A percentile compares a stretch with the other conserved stretches of the same genome.
These are phyloP conservation scores for Stenurella melanura DNA, from an alignment of 2,888 invertebrate species.

Conservation along the genomic window DNA sequence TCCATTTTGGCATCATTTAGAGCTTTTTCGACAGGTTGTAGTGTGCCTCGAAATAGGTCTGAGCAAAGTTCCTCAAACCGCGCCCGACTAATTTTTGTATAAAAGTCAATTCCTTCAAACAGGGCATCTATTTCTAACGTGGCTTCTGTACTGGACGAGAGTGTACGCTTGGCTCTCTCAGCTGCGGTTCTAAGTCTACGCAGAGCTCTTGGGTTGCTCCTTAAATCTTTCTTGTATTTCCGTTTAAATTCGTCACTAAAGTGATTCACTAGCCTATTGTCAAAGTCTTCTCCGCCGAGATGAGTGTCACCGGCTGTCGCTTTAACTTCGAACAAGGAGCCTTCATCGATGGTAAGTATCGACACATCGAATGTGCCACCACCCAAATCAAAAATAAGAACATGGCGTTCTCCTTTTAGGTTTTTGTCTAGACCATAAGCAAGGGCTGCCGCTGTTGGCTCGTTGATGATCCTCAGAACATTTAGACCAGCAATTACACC, in stretches of 20 bases:
- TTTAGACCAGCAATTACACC: conserved; percentile 79
- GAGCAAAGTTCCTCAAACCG: conserved; percentile 85
- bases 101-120: conserved; percentile 83
- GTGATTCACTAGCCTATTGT: conserved; percentile 76
- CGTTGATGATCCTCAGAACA: conserved; percentile 88
- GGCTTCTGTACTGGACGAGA: conserved; percentile 86
- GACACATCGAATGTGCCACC: conserved; percentile 87
- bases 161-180: conserved; percentile 85
- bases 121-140: conserved; percentile 85
- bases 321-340: conserved; percentile 88
- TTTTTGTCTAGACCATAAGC: conserved; percentile 62
- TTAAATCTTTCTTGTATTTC: conserved; percentile 83
- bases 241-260: conserved; percentile 82
- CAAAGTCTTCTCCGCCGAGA: conserved; percentile 84
- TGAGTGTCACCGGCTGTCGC: conserved; percentile 91
- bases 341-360: conserved; percentile 86
- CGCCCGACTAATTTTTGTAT: conserved; percentile 82
- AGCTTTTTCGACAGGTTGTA: conserved; percentile 84
- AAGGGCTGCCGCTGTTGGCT: conserved; percentile 74
- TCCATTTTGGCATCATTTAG: conserved; percentile 88
- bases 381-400: conserved; percentile 81
- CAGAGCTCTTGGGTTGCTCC: conserved; percentile 77
- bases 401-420: conserved; percentile 65
- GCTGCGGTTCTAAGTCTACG: conserved; percentile 84
- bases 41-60: conserved; percentile 81